A percentile compares a stretch with the other conserved stretches of the same genome.
Evolutionary conservation across 2,888 invertebrate species (phyloP).

Genomic region (Xestoiulus laeticollis): DNA sequence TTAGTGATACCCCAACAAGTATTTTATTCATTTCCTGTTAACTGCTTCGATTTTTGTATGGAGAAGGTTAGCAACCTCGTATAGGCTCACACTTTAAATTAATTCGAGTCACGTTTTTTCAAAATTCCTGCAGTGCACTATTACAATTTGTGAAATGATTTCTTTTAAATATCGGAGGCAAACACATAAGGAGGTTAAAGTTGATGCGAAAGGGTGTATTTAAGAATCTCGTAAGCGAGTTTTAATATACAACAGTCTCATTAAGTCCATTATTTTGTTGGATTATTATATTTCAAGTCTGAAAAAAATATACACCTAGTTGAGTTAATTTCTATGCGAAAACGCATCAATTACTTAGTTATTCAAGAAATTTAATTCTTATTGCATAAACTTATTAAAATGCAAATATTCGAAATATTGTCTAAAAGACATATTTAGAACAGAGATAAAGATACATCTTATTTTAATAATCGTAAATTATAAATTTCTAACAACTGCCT

Average conservation of each 20-base stretch:
- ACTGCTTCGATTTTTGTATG: background rate
- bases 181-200: conserved; percentile 6
- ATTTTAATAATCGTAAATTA: too few relatives aligned
- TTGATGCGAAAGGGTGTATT: background rate
- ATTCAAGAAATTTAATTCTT: too few relatives aligned
- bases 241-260: background rate
- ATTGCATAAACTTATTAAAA: too few relatives aligned
- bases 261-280: too few relatives aligned
- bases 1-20: background rate
- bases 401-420: too few relatives aligned
- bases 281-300: too few relatives aligned
- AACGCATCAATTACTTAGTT: too few relatives aligned
- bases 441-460: too few relatives aligned
- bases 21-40: background rate
- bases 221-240: background rate
- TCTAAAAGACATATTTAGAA: too few relatives aligned
- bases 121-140: background rate
- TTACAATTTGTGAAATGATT: conserved; percentile 10
- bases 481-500: too few relatives aligned
- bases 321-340: too few relatives aligned
- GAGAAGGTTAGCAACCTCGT: background rate
- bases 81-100: background rate
- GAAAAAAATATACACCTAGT: too few relatives aligned
- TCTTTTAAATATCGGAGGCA: conserved; percentile 1
- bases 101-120: background rate